Base-by-base conservation (phyloP, 2,797 vertebrate species). In the Helicolenus hilgendorfi region DNA sequence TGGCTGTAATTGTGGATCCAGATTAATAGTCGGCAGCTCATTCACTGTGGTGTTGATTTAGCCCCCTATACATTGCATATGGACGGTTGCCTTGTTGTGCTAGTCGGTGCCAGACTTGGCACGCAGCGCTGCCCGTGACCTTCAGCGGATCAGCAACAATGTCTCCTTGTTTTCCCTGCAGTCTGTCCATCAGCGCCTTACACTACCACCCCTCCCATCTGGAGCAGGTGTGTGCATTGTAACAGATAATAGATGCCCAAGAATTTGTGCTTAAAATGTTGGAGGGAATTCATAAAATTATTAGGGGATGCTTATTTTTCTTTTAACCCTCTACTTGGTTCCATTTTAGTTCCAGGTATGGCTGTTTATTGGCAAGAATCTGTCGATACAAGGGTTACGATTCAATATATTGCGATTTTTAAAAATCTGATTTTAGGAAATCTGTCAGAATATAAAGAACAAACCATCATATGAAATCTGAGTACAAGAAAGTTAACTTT, bases 71-170 rank as follows among this genome's bases (percentile, higher is more conserved):
- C 89, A 79, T 94, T 87, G 91, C 93, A 92, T 93, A 87, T 88
- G 87, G 85, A 91, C 70, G 62, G 87, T 75, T 92, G 93, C 89
- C 81, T 80, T 96, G 94, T 95, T 96, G 92, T 94, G 91, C 80
- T 93, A 96, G 90, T 94, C 75, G 27, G 91, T 95, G 96, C 92
- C 95, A 97, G 94, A 94, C 94, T 97, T 97, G 97, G 97, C 97
- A 94, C 92, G 41, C 92, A 81, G 67, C 41, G 24, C 79, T 81
- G 89, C 88, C 77, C 74, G 87, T 96, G 97, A 98, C 97, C 97
- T 98, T 98, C 97, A 97, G 84, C 33, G 74, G 92, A 97, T 96
- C 89, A 94, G 96, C 94, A 97, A 98, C 97, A 98, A 97, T 97
- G 96, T 97, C 96, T 97, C 95, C 96, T 96, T 97, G 96, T 98